Conservation (phyloP, 2,113 vertebrate genomes). For the Vireo altiloquus region DNA sequence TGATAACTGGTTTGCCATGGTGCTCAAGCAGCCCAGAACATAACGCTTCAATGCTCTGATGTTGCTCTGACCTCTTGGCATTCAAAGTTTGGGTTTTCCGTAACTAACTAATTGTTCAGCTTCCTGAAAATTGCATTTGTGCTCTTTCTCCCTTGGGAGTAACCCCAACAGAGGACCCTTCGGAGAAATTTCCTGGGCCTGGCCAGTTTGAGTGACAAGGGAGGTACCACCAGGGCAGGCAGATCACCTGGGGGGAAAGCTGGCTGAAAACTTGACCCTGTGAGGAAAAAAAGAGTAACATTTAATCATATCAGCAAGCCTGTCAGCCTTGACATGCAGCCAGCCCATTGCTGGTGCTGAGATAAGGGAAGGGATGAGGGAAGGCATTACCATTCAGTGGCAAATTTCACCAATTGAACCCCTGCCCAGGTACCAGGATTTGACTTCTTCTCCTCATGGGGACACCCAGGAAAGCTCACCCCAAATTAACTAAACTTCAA, state of each 20-base stretch:
- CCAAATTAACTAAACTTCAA: neutral
- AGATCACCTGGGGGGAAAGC: neutral
- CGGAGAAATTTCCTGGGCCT: neutral
- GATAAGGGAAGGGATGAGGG: neutral
- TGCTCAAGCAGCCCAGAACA: neutral
- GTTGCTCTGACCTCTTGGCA: neutral
- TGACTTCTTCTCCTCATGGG: neutral
- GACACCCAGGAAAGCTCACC: neutral
- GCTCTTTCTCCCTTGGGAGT: neutral
- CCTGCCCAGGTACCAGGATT: neutral
- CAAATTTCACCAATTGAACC: neutral
- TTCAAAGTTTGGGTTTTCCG: neutral
- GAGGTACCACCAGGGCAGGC: neutral
- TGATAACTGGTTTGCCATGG: neutral
- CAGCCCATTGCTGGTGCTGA: neutral
- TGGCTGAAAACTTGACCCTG: neutral
- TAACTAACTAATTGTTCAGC: slow-evolving; percentile 29
- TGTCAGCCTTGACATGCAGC: accelerated
- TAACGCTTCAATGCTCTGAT: accelerated
- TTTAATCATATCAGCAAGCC: neutral
- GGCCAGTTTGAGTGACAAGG: neutral
- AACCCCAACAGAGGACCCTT: neutral
- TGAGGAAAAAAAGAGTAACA: neutral
- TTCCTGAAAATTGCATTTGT: neutral
- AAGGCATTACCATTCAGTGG: neutral